Evolutionary conservation across 2,797 vertebrate species (phyloP), one percentile per base, ranked within the genome.

Genomic region (Lepidocolaptes lacrymiger): DNA sequence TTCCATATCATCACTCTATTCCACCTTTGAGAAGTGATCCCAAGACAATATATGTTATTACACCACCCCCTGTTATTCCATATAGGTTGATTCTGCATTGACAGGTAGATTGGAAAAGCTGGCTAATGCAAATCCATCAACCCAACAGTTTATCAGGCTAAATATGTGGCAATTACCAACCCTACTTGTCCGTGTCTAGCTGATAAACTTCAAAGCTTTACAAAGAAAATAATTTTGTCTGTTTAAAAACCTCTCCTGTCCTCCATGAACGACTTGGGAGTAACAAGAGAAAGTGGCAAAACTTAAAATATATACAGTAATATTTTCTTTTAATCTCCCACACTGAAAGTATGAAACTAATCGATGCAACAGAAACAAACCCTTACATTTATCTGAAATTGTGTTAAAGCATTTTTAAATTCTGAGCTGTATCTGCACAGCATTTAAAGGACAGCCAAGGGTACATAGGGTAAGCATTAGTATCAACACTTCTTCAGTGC

Each of bases 401-500:
- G 27, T 18, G 39, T 56, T 59, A 72, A 43, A 85, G 46, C 54
- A 77, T 59, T 88, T 92, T 86, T 49, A 62, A 85, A 94, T 88
- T 90, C 90, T 41, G 27, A 92, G 66, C 76, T 10, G 0, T 43
- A 76, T 76, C 91, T 62, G 58, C 78, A 78, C 39, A 91, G 81
- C 61, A 80, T 89, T 95, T 91, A 95, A 94, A 96, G 90, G 89
- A 94, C 83, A 77, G 88, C 55, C 93, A 91, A 76, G 81, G 85
- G 87, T 91, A 93, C 1, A 4, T 8, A 87, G 74, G 56, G 74
- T 92, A 79, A 88, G 82, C 88, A 90, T 67, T 61, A 88, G 62
- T 84, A 91, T 17, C 95, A 91, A 90, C 88, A 85, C 71, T 95
- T 83, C 88, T 68, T 78, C 44, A 73, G 72, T 46, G 74, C 88